Evolutionary conservation across 2,113 vertebrate genomes (phyloP), one percentile per base, ranked within the genome.

Genomic region (Esox niger): DNA sequence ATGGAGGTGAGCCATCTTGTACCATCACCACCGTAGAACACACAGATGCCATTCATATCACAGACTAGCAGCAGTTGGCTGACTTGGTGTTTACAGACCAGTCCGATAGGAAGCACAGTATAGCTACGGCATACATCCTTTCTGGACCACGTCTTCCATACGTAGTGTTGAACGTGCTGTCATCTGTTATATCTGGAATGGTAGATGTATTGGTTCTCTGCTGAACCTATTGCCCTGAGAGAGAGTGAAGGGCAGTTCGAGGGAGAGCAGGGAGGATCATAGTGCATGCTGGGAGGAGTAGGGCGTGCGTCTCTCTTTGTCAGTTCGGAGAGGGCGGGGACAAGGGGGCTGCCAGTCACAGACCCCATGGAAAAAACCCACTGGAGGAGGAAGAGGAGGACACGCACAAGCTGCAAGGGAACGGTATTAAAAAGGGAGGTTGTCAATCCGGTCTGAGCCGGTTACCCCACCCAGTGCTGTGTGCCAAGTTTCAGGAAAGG

Each of bases 401-500:
- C 86, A 88, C 69, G 78, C 82, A 81, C 88, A 85, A 78, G 86
- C 89, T 87, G 86, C 75, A 74, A 91, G 84, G 81, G 88, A 91
- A 87, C 79, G 74, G 90, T 85, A 91, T 91, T 91, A 93, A 90
- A 90, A 83, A 90, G 89, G 82, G 91, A 92, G 90, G 89, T 88
- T 91, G 91, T 91, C 91, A 91, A 93, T 91, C 90, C 88, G 87
- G 91, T 93, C 90, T 92, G 88, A 92, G 90, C 91, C 88, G 86
- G 91, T 92, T 92, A 91, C 91, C 91, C 91, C 91, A 91, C 91
- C 91, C 91, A 86, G 73, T 60, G 78, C 78, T 80, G 71, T 86
- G 87, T 91, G 91, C 91, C 91, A 93, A 91, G 90, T 91, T 91
- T 89, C 88, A 90, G 90, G 86, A 88, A 90, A 90, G 89, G 89